Percentiles rank a stretch among this genome's conserved stretches.
phyloP scores from a whole-genome alignment of 2,888 invertebrate species.

The Drymonia ruficornis region DNA sequence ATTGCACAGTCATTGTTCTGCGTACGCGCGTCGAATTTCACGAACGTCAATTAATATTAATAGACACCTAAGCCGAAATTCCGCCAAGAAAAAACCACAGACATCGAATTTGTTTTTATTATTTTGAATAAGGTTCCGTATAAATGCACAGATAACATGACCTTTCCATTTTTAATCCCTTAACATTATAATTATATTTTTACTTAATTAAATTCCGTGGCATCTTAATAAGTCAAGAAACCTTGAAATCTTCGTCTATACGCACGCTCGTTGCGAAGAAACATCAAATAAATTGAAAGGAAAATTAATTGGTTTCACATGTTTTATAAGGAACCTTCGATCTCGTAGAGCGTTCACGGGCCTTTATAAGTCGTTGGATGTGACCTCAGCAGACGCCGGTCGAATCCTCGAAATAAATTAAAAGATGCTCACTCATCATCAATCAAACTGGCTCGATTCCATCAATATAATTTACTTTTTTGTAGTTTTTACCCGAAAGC shows the following conservation, averaged over 20 bases:
- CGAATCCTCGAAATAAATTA: conserved; percentile 83
- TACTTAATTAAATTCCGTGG: conserved; percentile 6
- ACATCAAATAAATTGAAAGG: conserved; percentile 34
- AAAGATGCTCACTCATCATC: conserved; percentile 83
- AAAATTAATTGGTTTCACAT: conserved; percentile 42
- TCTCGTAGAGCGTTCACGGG: conserved; percentile 34
- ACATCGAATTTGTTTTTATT: conserved; percentile 41
- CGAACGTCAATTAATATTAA: conserved; percentile 72
- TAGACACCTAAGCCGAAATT: conserved; percentile 62
- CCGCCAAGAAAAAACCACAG: conserved; percentile 45
- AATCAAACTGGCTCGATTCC: conserved; percentile 83
- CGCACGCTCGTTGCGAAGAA: conserved; percentile 30
- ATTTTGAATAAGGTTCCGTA: conserved; percentile 39
- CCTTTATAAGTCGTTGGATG: conserved; percentile 44
- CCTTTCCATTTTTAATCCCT: conserved; percentile 5
- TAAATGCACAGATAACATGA: conserved; percentile 9
- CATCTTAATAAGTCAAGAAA: conserved; percentile 25
- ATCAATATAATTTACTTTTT: conserved; percentile 85
- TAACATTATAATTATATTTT: not conserved
- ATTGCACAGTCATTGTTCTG: conserved; percentile 69
- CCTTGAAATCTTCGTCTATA: conserved; percentile 32
- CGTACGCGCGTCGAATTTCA: conserved; percentile 57
- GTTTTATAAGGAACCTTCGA: conserved; percentile 42
- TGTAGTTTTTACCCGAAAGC: conserved; percentile 82
- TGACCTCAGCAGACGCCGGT: conserved; percentile 63